These are phyloP conservation scores for Eurystomus gularis DNA, from an alignment of 2,113 vertebrate genomes.

Conservation along the genomic window DNA sequence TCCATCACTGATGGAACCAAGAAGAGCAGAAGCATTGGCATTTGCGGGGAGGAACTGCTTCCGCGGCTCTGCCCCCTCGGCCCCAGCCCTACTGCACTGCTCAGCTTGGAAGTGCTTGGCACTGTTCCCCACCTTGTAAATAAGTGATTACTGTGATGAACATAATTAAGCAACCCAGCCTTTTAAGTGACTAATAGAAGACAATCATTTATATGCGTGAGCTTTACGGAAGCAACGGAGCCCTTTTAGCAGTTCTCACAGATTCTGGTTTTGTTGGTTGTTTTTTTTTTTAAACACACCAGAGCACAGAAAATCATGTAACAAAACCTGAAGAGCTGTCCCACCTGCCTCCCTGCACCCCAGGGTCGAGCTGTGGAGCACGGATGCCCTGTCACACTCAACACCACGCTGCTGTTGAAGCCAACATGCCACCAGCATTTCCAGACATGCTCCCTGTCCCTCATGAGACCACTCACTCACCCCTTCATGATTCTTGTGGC, in stretches of 20 bases:
- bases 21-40: background rate
- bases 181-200: slow-evolving; percentile 45
- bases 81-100: background rate
- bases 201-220: background rate
- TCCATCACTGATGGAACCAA: background rate
- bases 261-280: background rate
- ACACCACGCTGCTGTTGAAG: background rate
- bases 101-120: slow-evolving; percentile 50
- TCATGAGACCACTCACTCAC: too few relatives aligned
- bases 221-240: slow-evolving; percentile 25
- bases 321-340: background rate
- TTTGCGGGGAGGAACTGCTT: background rate
- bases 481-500: background rate
- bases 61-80: background rate
- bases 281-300: background rate
- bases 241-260: background rate
- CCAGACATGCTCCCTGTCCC: background rate
- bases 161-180: slow-evolving; percentile 55
- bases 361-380: background rate
- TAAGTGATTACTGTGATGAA: slow-evolving; percentile 52
- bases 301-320: background rate
- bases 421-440: background rate
- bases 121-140: slow-evolving; percentile 41
- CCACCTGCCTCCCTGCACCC: background rate
- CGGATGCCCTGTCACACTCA: accelerated